Conservation (phyloP, 2,888 invertebrate species). For the Notodonta dromedarius region DNA sequence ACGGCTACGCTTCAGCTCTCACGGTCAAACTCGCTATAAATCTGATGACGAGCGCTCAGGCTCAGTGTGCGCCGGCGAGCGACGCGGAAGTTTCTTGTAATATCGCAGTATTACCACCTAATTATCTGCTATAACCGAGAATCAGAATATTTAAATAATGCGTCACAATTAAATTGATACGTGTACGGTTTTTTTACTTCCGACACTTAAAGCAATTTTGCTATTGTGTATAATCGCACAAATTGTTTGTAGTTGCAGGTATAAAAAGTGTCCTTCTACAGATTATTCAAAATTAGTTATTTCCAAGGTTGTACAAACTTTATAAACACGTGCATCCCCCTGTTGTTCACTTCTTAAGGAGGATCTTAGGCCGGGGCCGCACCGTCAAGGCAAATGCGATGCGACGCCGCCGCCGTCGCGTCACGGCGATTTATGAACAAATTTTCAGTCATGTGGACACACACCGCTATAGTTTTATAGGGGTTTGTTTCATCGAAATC, state of each 20-base stretch:
- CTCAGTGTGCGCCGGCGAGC: constrained; percentile 28
- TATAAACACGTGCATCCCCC: no score
- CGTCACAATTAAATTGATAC: constrained; percentile 45
- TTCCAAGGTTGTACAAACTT: no score
- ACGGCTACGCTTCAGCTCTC: constrained; percentile 77
- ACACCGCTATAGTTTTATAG: no score
- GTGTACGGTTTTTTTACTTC: constrained; percentile 26
- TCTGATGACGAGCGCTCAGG: constrained; percentile 63
- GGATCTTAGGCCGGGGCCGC: no score
- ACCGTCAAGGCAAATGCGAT: no score
- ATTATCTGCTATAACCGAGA: constrained; percentile 58
- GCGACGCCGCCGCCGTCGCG: no score
- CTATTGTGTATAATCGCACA: constrained; percentile 13
- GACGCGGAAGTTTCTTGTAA: constrained; percentile 61
- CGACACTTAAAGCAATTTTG: constrained; percentile 16
- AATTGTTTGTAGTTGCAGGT: neutral
- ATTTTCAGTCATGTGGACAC: no score
- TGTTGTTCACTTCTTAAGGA: no score
- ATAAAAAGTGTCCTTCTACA: constrained; percentile 3
- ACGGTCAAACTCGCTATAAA: constrained; percentile 81
- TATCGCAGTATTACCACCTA: constrained; percentile 58
- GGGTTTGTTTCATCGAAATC: no score
- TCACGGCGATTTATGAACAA: no score
- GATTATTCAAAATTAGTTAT: no score
- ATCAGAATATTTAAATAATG: constrained; percentile 54